Conservation (phyloP, 2,113 vertebrate genomes). For the Ammodytes marinus region DNA sequence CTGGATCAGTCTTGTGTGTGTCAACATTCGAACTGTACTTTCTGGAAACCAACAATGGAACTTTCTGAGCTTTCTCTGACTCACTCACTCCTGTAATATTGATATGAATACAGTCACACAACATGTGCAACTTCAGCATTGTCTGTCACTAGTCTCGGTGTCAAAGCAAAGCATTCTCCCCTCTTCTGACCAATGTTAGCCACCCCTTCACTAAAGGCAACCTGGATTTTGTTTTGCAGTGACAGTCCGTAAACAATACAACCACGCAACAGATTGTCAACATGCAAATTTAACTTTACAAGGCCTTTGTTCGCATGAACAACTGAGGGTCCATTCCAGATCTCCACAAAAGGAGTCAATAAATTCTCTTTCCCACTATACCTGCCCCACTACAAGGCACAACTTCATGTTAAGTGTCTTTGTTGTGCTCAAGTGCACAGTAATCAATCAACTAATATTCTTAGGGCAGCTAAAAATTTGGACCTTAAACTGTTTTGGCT, state of each 20-base stretch:
- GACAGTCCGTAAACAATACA: slow-evolving; percentile 53
- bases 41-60: slow-evolving; percentile 46
- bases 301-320: slow-evolving; percentile 66
- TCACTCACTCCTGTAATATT: slow-evolving; percentile 21
- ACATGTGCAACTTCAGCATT: slow-evolving; percentile 16
- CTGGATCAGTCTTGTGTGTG: slow-evolving; percentile 45
- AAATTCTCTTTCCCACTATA: slow-evolving; percentile 30
- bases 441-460: background rate
- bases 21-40: slow-evolving; percentile 29
- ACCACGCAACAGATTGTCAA: slow-evolving; percentile 57
- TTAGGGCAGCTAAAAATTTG: background rate
- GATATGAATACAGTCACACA: slow-evolving; percentile 14
- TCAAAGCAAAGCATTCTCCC: slow-evolving; percentile 24
- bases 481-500: background rate
- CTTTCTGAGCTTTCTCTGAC: slow-evolving; percentile 31
- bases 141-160: background rate
- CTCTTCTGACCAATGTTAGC: slow-evolving; percentile 14
- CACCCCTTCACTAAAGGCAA: slow-evolving; percentile 56
- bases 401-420: slow-evolving; percentile 8
- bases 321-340: slow-evolving; percentile 70
- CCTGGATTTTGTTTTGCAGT: slow-evolving; percentile 42
- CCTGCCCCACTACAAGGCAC: background rate
- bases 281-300: slow-evolving; percentile 61
- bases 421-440: slow-evolving; percentile 13
- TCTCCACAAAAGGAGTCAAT: slow-evolving; percentile 43